Percentiles rank a stretch among this genome's conserved stretches.
Evolutionary conservation across 2,797 vertebrate species (phyloP).

Genomic region (Eulemur albifrons): DNA sequence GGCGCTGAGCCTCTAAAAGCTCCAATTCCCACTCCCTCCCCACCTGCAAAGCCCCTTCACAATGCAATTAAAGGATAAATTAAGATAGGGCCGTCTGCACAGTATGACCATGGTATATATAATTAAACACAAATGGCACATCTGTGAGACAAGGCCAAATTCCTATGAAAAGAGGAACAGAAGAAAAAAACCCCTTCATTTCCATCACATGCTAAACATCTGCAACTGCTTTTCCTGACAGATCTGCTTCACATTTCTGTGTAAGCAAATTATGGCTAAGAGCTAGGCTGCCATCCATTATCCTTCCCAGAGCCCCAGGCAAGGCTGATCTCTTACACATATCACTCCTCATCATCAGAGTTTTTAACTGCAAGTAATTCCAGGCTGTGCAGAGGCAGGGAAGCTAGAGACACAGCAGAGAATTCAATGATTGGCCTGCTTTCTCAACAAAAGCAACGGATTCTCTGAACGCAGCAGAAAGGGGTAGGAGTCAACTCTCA

Average conservation of each 20-base stretch:
- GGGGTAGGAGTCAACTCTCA: neutral
- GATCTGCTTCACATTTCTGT: slow-evolving; percentile 65
- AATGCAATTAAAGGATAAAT: neutral
- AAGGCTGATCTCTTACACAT: slow-evolving; percentile 65
- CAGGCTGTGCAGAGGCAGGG: neutral
- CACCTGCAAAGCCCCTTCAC: neutral
- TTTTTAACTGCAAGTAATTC: slow-evolving; percentile 60
- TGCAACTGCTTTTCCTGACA: slow-evolving; percentile 20
- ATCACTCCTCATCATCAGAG: slow-evolving; percentile 48
- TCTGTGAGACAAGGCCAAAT: slow-evolving; percentile 46
- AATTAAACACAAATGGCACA: slow-evolving; percentile 68
- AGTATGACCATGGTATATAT: neutral
- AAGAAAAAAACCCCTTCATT: slow-evolving; percentile 41
- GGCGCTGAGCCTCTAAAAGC: neutral
- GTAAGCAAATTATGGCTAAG: slow-evolving; percentile 76
- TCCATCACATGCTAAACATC: slow-evolving; percentile 66
- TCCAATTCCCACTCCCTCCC: neutral
- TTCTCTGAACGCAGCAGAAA: slow-evolving; percentile 7
- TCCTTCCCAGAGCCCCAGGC: slow-evolving; percentile 68
- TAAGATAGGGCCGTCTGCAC: neutral
- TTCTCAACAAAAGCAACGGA: slow-evolving; percentile 50
- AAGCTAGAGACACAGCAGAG: neutral
- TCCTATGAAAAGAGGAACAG: slow-evolving; percentile 48
- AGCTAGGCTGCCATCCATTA: slow-evolving; percentile 75
- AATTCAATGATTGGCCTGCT: neutral